A percentile compares a stretch with the other conserved stretches of the same genome.
Evolutionary conservation across 2,797 vertebrate species (phyloP).

Genomic region (Eidolon dupreanum): DNA sequence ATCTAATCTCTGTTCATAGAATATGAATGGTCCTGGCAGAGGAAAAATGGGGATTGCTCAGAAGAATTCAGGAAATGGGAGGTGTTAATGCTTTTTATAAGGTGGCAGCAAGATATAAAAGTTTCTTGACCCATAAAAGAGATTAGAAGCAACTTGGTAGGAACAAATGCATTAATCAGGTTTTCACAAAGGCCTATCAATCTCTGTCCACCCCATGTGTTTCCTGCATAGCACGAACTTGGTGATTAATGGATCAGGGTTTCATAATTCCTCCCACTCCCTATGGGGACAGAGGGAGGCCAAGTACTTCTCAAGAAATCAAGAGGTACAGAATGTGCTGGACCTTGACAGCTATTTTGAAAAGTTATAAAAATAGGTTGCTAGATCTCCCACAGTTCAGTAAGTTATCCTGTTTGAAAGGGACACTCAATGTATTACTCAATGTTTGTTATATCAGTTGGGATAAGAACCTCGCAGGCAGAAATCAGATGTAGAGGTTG

Average conservation of each 20-base stretch:
- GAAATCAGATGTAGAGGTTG: background rate
- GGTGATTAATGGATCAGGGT: background rate
- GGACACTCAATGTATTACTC: background rate
- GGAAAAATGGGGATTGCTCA: background rate
- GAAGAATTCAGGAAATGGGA: background rate
- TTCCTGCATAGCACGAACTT: background rate
- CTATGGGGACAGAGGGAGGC: background rate
- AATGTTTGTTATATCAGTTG: background rate
- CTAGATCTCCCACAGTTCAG: background rate
- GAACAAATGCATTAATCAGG: conserved; percentile 29
- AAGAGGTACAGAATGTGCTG: background rate
- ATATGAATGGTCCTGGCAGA: background rate
- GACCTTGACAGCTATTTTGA: background rate
- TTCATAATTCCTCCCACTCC: background rate
- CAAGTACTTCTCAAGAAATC: background rate
- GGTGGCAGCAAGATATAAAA: background rate
- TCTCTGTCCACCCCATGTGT: background rate
- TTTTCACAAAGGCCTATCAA: conserved; percentile 5
- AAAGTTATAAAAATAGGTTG: background rate
- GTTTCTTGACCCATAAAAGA: background rate
- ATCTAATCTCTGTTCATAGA: background rate
- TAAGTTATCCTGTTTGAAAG: background rate
- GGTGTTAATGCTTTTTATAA: background rate
- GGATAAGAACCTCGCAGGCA: background rate
- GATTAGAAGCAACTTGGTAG: background rate